A percentile compares a stretch with the other conserved stretches of the same genome.
phyloP scores from a whole-genome alignment of 2,888 invertebrate species.

The Galeruca laticollis region DNA sequence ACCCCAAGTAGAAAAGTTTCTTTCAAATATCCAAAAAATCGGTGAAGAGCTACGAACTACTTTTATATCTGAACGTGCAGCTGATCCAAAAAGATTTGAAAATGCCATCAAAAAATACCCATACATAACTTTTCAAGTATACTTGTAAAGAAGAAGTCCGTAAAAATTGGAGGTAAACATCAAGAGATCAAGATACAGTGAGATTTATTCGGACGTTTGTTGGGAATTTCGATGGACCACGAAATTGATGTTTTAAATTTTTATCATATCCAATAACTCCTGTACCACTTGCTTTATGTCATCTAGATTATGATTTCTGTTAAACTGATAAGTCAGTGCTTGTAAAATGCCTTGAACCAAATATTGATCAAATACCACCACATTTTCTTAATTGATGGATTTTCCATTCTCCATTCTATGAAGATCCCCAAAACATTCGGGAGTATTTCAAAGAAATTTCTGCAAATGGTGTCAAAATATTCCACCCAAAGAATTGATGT shows the following conservation, averaged over 20 bases:
- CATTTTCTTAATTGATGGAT: slow-evolving; percentile 52
- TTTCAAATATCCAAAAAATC: slow-evolving; percentile 16
- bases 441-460: slow-evolving; percentile 39
- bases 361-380: no score
- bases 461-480: slow-evolving; percentile 41
- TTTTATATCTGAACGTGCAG: slow-evolving; percentile 4
- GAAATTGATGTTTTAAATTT: slow-evolving; percentile 43
- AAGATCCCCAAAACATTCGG: slow-evolving; percentile 43
- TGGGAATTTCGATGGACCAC: slow-evolving; percentile 47
- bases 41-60: slow-evolving; percentile 17
- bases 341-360: no score
- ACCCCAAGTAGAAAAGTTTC: slow-evolving; percentile 21
- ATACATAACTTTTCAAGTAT: slow-evolving; percentile 11
- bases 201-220: slow-evolving; percentile 32
- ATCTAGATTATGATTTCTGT: slow-evolving; percentile 51
- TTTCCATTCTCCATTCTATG: slow-evolving; percentile 50
- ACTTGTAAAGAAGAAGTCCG: slow-evolving; percentile 22
- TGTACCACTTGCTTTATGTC: slow-evolving; percentile 49
- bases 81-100: neutral
- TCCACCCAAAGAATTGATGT: slow-evolving; percentile 22
- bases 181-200: slow-evolving; percentile 23
- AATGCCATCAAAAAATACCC: neutral
- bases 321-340: no score
- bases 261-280: slow-evolving; percentile 29
- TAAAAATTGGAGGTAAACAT: slow-evolving; percentile 29